These are phyloP conservation scores for Pelvicachromis taeniatus DNA, from an alignment of 2,113 vertebrate species.

Conservation along the genomic window DNA sequence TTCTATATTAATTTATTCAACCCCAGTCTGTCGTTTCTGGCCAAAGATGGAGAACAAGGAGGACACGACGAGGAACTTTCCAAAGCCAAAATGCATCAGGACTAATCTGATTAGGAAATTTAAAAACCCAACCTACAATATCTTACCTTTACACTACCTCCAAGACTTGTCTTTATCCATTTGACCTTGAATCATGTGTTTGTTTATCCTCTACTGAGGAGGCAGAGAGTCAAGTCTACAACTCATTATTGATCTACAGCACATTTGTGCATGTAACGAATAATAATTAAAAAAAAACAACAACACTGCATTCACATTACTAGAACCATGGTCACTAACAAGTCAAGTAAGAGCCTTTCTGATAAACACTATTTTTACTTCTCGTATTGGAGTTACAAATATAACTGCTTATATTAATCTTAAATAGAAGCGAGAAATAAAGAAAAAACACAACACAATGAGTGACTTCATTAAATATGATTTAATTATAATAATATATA, in stretches of 20 bases:
- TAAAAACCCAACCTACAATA: neutral
- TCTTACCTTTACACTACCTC: neutral
- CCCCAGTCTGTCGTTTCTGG: neutral
- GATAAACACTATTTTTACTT: neutral
- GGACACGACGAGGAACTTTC: neutral
- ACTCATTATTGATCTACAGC: neutral
- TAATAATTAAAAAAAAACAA: neutral
- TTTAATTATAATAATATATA: neutral
- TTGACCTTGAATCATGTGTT: constrained; percentile 6
- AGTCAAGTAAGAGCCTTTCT: neutral
- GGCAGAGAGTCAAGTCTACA: neutral
- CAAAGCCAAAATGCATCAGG: neutral
- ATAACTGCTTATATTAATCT: neutral
- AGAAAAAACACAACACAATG: neutral
- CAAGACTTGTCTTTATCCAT: neutral
- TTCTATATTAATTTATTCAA: neutral
- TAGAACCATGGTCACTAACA: neutral
- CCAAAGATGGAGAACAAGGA: neutral
- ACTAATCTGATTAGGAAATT: neutral
- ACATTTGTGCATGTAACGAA: neutral
- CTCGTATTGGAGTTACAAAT: neutral
- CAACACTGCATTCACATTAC: neutral
- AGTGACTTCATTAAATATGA: neutral
- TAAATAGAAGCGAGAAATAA: neutral
- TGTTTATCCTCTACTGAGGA: neutral